A percentile compares a stretch with the other conserved stretches of the same genome.
phyloP scores from a whole-genome alignment of 2,113 vertebrate species.

The Xenopus tropicalis region DNA sequence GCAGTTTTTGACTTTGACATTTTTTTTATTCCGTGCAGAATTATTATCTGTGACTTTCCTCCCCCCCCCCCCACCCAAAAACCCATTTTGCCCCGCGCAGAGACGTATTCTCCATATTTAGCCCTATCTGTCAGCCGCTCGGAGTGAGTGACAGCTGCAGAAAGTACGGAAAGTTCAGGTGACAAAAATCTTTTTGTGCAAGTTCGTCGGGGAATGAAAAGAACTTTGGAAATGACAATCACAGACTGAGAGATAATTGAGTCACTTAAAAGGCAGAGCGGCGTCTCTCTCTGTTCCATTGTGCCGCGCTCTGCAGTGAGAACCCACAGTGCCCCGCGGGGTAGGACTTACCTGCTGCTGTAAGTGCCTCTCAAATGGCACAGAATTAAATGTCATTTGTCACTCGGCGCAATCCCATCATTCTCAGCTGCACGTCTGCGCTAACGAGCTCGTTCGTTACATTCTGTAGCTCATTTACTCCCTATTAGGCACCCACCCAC shows the following conservation, averaged over 20 bases:
- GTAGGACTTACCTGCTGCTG: not conserved
- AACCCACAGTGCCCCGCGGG: constrained; percentile 33
- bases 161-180: constrained; percentile 35
- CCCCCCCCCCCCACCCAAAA: too few species aligned
- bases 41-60: too few species aligned
- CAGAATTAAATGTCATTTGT: too few species aligned
- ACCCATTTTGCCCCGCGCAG: constrained; percentile 44
- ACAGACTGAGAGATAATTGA: constrained; percentile 27
- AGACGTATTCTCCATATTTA: constrained; percentile 51
- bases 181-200: constrained; percentile 44
- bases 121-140: constrained; percentile 45
- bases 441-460: too few species aligned
- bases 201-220: constrained; percentile 30
- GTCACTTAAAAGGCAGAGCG: constrained; percentile 26
- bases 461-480: too few species aligned
- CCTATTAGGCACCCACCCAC: too few species aligned
- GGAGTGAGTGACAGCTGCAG: constrained; percentile 44
- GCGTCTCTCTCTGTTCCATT: constrained; percentile 11
- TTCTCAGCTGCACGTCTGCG: too few species aligned
- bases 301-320: constrained; percentile 25
- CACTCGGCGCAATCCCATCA: too few species aligned
- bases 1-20: too few species aligned
- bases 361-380: too few species aligned
- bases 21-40: too few species aligned
- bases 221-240: constrained; percentile 41